phyloP scores from a whole-genome alignment of 2,888 invertebrate species.

The Lamellibrachia columna region DNA sequence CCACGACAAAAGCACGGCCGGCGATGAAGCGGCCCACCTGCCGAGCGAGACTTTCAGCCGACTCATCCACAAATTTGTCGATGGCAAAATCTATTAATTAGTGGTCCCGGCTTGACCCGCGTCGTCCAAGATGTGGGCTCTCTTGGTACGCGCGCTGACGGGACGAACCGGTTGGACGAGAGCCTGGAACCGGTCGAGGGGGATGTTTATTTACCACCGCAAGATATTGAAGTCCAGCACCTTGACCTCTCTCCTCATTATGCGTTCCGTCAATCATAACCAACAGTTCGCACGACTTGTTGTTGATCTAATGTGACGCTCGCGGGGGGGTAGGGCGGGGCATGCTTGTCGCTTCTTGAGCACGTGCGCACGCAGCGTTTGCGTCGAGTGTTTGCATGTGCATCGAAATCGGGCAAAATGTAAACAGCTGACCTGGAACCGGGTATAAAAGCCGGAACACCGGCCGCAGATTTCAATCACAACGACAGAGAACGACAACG shows the following conservation, averaged over 20 bases:
- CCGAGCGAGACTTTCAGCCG: neutral
- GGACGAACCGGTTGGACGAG: neutral
- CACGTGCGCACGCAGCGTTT: neutral
- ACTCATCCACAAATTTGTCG: neutral
- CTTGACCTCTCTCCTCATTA: neutral
- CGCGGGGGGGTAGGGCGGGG: neutral
- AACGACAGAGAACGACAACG: neutral
- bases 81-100: neutral
- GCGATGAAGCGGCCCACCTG: neutral
- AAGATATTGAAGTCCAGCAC: neutral
- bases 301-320: neutral
- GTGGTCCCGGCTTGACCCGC: neutral
- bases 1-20: neutral
- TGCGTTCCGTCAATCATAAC: neutral
- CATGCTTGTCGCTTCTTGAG: neutral
- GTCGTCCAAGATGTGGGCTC: neutral
- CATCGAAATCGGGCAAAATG: neutral
- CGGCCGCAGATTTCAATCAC: neutral
- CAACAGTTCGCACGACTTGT: neutral
- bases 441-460: neutral
- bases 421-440: slow-evolving; percentile 9
- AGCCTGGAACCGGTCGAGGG: neutral
- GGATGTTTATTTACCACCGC: neutral
- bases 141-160: neutral
- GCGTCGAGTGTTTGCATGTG: neutral